Percentiles rank a stretch among this genome's conserved stretches.
Conservation (phyloP, 2,888 invertebrate species). For the Ectropis crepuscularia region DNA sequence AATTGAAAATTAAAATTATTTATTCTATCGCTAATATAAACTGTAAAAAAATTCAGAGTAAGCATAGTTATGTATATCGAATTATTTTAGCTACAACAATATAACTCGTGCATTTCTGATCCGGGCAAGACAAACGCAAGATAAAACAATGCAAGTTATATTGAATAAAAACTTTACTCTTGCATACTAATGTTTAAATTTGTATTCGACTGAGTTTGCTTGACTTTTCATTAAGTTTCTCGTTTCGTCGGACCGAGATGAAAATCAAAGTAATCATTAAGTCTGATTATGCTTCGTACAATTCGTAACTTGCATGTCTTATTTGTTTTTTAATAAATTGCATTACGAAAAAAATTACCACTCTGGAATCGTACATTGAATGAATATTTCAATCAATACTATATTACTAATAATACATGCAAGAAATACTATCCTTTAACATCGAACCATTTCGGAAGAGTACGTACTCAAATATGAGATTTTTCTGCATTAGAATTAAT, state of each 20-base stretch:
- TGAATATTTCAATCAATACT: too few relatives aligned
- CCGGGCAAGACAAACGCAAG: constrained; percentile 73
- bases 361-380: too few relatives aligned
- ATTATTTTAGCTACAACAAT: too few relatives aligned
- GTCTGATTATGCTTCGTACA: constrained; percentile 71
- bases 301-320: constrained; percentile 46
- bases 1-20: too few relatives aligned
- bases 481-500: too few relatives aligned
- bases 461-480: too few relatives aligned
- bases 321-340: constrained; percentile 39
- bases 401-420: too few relatives aligned
- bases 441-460: too few relatives aligned
- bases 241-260: constrained; percentile 73
- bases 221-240: constrained; percentile 82
- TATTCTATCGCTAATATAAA: constrained; percentile 24
- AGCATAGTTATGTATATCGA: too few relatives aligned
- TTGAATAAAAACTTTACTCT: constrained; percentile 82
- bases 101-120: constrained; percentile 69
- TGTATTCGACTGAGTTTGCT: constrained; percentile 81
- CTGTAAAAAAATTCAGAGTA: too few relatives aligned
- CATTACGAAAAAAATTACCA: background rate
- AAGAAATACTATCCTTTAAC: too few relatives aligned
- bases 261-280: constrained; percentile 81
- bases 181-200: constrained; percentile 83
- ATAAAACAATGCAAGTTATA: constrained; percentile 80